Evolutionary conservation across 2,797 vertebrate genomes (phyloP), one percentile per base, ranked within the genome.

Genomic region (Lepus oiostolus): DNA sequence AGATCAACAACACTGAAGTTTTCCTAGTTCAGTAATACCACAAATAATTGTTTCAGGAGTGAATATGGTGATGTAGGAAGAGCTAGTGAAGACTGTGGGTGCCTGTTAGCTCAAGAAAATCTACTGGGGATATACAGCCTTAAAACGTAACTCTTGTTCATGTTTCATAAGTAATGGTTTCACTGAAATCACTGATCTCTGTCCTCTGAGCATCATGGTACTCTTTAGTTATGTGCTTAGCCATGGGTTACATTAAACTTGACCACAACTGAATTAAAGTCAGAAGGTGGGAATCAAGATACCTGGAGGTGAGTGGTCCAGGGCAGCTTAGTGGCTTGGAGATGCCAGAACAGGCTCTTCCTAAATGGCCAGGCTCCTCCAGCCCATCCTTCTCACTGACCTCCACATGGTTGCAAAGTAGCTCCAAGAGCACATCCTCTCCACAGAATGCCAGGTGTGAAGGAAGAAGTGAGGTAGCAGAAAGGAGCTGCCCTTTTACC

Each of bases 191-290:
- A 2, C 65, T 80, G 86, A 65, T 76, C 88, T 72, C 16, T 86
- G 38, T 22, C 62, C 4, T 80, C 28, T 58, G 13, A 80, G 24
- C 6, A 83, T 24, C 16, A 60, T 8, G 67, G 4, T 85, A 47
- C 54, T 26, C 11, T 67, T 71, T 83, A 87, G 13, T 35, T 42
- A 87, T 47, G 2, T 60, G 17, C 26, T 63, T 28, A 28, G 62
- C 7, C 17, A 35, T 21, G 67, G 65, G 7, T 16, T 12, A 30
- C 11, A 32, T 32, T 82, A 89, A 58, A 85, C 5, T 87, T 50
- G 10, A 91, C 28, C 32, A 58, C 75, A 24, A 35, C 19, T 60
- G 16, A 4, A 60, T 96, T 84, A 76, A 85, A 65, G 26, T 83
- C 19, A 60, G 6, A 30, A 28, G 19, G 9, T 30, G 3, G 26